Conservation (phyloP, 64 coral and sea anemone genomes). For the Trachythela sp. region DNA sequence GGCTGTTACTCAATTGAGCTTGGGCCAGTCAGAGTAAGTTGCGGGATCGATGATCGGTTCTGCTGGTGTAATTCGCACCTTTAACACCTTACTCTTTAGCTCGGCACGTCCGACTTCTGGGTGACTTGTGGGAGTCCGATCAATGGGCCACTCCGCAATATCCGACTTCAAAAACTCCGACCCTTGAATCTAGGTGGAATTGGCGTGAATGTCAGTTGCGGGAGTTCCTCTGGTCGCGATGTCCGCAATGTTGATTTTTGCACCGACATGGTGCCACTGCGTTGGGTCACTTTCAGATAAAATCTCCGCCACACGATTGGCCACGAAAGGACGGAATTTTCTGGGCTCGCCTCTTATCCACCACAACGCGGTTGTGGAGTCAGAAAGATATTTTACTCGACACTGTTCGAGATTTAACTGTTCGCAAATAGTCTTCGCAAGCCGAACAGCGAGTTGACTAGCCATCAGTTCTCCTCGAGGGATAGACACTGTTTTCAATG, state of each 20-base stretch:
- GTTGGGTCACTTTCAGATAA: slow-evolving; percentile 17
- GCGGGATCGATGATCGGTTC: neutral
- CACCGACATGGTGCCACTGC: slow-evolving; percentile 6
- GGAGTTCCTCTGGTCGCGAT: slow-evolving; percentile 1
- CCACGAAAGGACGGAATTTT: slow-evolving; percentile 7
- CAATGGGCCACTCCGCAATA: neutral
- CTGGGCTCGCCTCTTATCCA: slow-evolving; percentile 14
- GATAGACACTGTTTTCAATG: slow-evolving; percentile 28
- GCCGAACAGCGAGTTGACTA: neutral
- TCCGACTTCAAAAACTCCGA: neutral
- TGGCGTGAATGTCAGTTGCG: neutral
- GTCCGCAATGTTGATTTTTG: neutral
- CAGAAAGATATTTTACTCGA: neutral
- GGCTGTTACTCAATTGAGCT: neutral
- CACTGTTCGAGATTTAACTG: neutral
- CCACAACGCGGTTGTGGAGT: slow-evolving; percentile 20
- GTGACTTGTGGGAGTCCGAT: neutral
- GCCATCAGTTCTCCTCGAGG: slow-evolving; percentile 35
- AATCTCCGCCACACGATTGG: slow-evolving; percentile 23
- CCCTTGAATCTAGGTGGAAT: neutral
- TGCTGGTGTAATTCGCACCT: neutral
- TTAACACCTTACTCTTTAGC: neutral
- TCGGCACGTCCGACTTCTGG: neutral
- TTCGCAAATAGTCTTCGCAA: neutral
- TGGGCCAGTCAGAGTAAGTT: neutral